Evolutionary conservation across 30 jellyfish, hydroid and myxozoan genomes (phyloP), one percentile per base, ranked within the genome.

Genomic region (Pelagia noctiluca): DNA sequence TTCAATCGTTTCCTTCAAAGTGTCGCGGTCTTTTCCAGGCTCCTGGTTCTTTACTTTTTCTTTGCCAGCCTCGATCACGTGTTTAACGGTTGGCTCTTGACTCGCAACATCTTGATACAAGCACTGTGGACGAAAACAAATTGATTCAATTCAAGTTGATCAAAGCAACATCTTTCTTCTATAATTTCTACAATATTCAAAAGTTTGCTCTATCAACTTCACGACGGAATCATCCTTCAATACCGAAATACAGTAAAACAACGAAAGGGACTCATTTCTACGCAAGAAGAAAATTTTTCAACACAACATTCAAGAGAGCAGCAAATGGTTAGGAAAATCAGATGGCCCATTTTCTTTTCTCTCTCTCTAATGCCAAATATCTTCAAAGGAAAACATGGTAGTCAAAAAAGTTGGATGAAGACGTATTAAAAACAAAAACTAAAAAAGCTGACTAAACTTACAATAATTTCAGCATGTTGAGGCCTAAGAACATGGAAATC

Each of bases 41-140:
- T 89, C 80, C 38, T 79, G 49, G 52, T 72, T 69, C 53, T 89
- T 89, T 28, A 89, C 10, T 11, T 62, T 30, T 34, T 66, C 90
- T 10, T 75, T 72, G 47, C 96, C 78, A 36, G 81, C 28, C 48
- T 62, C 63, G n/a, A 89, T 63, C 21, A 89, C 76, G 75, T 76
- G 88, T 37, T 89, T 82, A 26, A 89, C 90, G 29, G 75, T 73
- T 19, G 97, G 90, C 35, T 89, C 96, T 23, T 83, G 96, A 50
- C 86, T 90, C 71, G 68, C 10, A 1, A 89, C 75, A 66, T 83
- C 97, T 82, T 89, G 97, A 37, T 89, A 74, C 12, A 83, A 49
- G 12, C 89, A 83, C 97, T 89, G 48, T 11, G 65, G 11, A 35
- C 16, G 4, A 12, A 11, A 31, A 19, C 53, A 35, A n/a, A 1